Conservation (phyloP, 1,140 invertebrate genomes). For the Oncopodura yosiiana region DNA sequence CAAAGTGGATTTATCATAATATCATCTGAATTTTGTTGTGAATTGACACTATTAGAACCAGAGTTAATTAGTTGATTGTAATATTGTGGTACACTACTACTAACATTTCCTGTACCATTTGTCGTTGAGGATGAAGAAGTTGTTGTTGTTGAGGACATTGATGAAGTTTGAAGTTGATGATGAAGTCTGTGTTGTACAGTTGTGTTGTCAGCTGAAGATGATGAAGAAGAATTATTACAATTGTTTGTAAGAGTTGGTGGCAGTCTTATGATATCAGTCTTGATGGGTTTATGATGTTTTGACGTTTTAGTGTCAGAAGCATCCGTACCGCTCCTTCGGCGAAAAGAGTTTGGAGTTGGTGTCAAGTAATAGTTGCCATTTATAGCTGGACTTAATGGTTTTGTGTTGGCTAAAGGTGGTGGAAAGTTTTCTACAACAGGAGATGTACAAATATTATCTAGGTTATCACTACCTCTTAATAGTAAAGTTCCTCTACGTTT, state of each 20-base stretch:
- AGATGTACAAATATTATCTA: constrained; percentile 6
- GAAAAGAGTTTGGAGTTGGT: constrained; percentile 32
- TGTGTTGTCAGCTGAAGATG: background rate
- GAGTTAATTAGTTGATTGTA: no score
- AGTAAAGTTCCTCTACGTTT: background rate
- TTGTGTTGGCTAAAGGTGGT: constrained; percentile 10
- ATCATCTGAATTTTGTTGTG: background rate
- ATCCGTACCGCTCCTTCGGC: constrained; percentile 18
- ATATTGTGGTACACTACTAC: constrained; percentile 1
- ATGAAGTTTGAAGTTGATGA: background rate
- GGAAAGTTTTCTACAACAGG: background rate
- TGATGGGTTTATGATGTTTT: constrained; percentile 16
- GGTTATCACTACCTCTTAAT: constrained; percentile 12
- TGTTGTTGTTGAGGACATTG: background rate
- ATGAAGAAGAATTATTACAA: background rate
- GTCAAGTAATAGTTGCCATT: constrained; percentile 26
- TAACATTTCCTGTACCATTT: background rate
- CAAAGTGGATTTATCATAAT: constrained; percentile 12
- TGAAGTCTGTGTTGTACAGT: constrained; percentile 1
- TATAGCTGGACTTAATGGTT: constrained; percentile 27
- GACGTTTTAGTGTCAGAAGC: constrained; percentile 8
- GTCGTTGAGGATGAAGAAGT: background rate
- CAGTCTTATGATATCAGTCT: constrained; percentile 34
- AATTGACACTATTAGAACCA: background rate
- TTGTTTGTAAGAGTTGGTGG: constrained; percentile 1